These are phyloP conservation scores for Phyto melanocephala DNA, from an alignment of 2,888 invertebrate species.

Conservation along the genomic window DNA sequence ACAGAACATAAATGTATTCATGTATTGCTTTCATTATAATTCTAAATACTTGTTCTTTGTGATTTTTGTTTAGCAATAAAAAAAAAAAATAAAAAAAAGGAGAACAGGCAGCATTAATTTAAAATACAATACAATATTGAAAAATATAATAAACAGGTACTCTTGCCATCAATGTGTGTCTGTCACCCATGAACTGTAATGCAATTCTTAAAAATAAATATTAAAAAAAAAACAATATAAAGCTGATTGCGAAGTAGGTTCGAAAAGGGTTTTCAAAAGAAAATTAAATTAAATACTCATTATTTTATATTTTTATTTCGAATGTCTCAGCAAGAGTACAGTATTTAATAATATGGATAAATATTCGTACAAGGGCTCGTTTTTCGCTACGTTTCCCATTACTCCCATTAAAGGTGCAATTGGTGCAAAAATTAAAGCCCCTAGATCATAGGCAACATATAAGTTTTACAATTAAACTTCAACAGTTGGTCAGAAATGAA, in stretches of 20 bases:
- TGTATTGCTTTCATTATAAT: constrained; percentile 10
- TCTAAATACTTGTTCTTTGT: neutral
- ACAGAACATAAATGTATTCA: neutral
- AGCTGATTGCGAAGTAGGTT: neutral
- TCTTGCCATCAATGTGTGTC: neutral
- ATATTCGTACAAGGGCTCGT: too few species aligned
- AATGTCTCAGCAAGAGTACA: too few species aligned
- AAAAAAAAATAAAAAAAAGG: neutral
- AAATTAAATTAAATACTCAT: too few species aligned
- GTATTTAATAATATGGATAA: too few species aligned
- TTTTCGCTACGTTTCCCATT: too few species aligned
- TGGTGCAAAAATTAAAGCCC: too few species aligned
- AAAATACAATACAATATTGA: neutral
- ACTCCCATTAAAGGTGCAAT: too few species aligned
- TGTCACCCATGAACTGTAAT: constrained; percentile 5
- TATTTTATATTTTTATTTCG: too few species aligned
- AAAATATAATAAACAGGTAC: neutral
- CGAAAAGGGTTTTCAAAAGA: neutral
- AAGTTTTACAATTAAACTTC: too few species aligned
- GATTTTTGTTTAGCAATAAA: constrained; percentile 1
- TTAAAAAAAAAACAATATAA: neutral
- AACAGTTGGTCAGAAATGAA: too few species aligned
- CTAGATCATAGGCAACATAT: too few species aligned
- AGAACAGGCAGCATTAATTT: neutral
- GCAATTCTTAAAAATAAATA: neutral